phyloP scores from a whole-genome alignment of 1,140 invertebrate species.

The honey bee (Apis mellifera) region DNA sequence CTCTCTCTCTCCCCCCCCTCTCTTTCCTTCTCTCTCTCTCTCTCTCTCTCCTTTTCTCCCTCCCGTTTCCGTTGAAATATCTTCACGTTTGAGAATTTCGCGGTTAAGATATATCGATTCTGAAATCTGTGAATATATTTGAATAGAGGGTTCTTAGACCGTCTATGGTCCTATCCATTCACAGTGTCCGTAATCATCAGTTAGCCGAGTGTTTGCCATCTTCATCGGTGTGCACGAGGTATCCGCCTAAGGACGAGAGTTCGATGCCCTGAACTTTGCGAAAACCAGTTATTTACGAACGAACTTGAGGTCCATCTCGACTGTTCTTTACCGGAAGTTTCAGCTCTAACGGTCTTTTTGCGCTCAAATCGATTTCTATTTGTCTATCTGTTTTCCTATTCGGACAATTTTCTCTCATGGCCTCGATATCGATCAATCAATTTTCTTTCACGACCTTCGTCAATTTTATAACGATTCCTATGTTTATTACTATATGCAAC shows the following conservation, averaged over 20 bases:
- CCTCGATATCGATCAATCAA: constrained; percentile 1
- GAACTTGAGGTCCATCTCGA: constrained; percentile 23
- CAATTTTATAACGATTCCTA: neutral
- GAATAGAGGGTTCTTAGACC: constrained; percentile 17
- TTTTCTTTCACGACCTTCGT: constrained; percentile 2
- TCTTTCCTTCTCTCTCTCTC: neutral
- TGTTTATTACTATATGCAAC: neutral
- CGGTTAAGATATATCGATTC: neutral
- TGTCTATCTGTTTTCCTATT: constrained; percentile 23
- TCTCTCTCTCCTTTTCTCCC: too few relatives aligned
- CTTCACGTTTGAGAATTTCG: neutral
- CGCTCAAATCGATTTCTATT: constrained; percentile 24
- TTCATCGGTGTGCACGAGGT: constrained; percentile 38
- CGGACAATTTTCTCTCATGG: constrained; percentile 14
- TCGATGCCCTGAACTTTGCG: constrained; percentile 66
- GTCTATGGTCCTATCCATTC: constrained; percentile 24
- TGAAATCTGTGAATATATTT: neutral
- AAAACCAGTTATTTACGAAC: constrained; percentile 70
- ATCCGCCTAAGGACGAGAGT: constrained; percentile 56
- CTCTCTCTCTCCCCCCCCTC: fast-evolving
- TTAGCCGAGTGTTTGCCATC: constrained; percentile 38
- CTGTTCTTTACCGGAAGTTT: constrained; percentile 56
- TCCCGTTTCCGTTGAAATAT: neutral
- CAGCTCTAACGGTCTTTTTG: constrained; percentile 54
- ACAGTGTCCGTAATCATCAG: constrained; percentile 35